Base-by-base conservation (phyloP, 2,888 invertebrate genomes). In the Sicus ferrugineus region DNA sequence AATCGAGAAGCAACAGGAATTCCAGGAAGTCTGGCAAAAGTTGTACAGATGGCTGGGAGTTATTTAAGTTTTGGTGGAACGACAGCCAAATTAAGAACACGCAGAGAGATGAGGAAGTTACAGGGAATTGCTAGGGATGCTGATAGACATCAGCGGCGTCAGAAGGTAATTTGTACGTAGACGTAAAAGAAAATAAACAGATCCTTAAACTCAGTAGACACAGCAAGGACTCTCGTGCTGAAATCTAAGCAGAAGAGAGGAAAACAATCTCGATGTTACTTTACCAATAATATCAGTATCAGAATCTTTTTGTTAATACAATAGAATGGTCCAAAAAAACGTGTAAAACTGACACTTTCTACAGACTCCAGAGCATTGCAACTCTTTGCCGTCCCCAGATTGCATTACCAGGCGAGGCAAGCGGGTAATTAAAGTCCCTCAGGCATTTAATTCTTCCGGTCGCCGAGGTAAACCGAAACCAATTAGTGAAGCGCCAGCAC, bases 121-220 rank as follows among this genome's bases (percentile, higher is more conserved):
- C 34, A 14, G 42, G n/a, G n/a, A 42, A n/a, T n/a, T n/a, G n/a
- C 42, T n/a, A 42, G n/a, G n/a, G 9, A 42, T 42, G 9, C 16
- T n/a, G n/a, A n/a, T n/a, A 9, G 42, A 16, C 34, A 34, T 34
- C 1, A 34, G 34, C n/a, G n/a, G 34, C 79, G 80, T 78, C 80
- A 76, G 69, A 81, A 80, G 78, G 74, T 75, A 78, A 80, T 81
- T 81, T 79, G 76, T 73, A 75, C 76, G 75, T 74, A 73, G 77
- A 76, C 77, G 7, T 34, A 74, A 73, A 75, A 74, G 75, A 74
- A 71, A 75, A 73, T 74, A 75, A 70, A 67, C 73, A 71, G 54
- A 52, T 65, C 54, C 26, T 16, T 7, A 28, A n/a, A 9, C 63
- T 4, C 16, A 14, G 42, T 19, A 30, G 19, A 56, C 26, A 38